Conservation (phyloP, 1,140 invertebrate species). For the Colletes gigas region DNA sequence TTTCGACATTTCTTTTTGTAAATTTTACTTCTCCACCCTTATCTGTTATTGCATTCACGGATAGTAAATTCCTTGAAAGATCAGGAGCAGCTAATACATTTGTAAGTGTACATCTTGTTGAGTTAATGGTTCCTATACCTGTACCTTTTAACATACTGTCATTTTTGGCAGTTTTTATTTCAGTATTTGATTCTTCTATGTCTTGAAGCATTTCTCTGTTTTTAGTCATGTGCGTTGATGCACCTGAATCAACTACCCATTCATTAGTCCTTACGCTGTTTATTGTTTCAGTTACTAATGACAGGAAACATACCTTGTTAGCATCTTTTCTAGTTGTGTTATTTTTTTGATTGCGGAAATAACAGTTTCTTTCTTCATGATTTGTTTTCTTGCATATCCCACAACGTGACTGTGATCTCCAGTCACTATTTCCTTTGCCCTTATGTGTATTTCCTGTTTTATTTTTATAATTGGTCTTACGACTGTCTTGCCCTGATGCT, state of each 20-base stretch:
- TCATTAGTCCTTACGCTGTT: neutral
- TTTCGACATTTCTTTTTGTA: too few relatives aligned
- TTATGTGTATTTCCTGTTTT: neutral
- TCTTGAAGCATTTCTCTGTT: neutral
- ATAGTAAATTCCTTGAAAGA: neutral
- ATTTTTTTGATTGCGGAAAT: neutral
- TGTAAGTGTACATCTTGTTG: neutral
- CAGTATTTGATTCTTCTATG: neutral
- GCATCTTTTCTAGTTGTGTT: neutral
- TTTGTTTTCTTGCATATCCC: neutral
- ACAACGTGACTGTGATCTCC: neutral
- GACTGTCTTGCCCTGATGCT: neutral
- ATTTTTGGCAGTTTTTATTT: neutral
- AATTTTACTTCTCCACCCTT: neutral
- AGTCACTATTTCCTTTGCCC: too few relatives aligned
- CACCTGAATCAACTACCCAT: neutral
- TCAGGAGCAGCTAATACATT: neutral
- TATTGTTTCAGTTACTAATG: too few relatives aligned
- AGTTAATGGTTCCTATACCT: neutral
- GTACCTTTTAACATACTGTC: neutral
- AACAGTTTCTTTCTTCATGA: neutral
- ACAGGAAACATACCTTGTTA: neutral
- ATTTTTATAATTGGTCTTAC: neutral
- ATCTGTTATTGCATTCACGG: neutral
- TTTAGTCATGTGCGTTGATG: neutral